Conservation (phyloP, 2,888 invertebrate species). For the Cremastinae sp. region DNA sequence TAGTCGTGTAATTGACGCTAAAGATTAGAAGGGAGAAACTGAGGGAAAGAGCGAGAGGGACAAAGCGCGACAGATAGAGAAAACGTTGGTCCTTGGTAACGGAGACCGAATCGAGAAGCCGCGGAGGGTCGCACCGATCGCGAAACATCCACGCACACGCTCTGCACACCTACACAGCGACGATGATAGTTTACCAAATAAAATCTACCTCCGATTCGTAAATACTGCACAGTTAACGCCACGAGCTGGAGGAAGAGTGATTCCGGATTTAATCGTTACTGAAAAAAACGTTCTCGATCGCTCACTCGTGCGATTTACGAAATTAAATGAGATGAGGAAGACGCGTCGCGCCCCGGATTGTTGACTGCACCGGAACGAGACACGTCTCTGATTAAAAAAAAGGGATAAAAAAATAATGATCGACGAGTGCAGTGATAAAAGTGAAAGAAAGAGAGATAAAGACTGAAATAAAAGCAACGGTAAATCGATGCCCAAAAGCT, state of each 20-base stretch:
- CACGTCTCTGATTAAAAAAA: slow-evolving; percentile 32
- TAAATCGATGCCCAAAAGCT: not conserved
- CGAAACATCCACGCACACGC: slow-evolving; percentile 33
- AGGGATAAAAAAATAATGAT: not conserved
- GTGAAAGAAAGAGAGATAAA: not conserved
- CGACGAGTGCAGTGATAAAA: slow-evolving; percentile 3
- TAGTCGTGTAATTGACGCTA: slow-evolving; percentile 27
- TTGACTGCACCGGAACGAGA: slow-evolving; percentile 57
- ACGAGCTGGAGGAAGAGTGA: slow-evolving; percentile 14
- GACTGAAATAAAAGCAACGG: not conserved
- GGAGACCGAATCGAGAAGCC: slow-evolving; percentile 55
- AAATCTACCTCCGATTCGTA: slow-evolving; percentile 25
- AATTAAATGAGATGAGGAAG: slow-evolving; percentile 63
- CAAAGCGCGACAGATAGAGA: slow-evolving; percentile 36
- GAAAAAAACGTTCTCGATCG: slow-evolving; percentile 9
- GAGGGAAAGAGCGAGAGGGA: slow-evolving; percentile 34
- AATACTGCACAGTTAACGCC: slow-evolving; percentile 27
- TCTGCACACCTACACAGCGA: slow-evolving; percentile 26
- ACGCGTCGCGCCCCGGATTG: slow-evolving; percentile 67
- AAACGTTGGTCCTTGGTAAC: slow-evolving; percentile 56
- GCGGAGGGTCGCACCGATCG: slow-evolving; percentile 61
- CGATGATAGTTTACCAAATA: slow-evolving; percentile 14
- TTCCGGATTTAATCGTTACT: slow-evolving; percentile 7
- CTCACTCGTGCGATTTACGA: slow-evolving; percentile 11
- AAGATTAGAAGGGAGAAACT: slow-evolving; percentile 29